Evolutionary conservation across 2,113 vertebrate genomes (phyloP).

Genomic region (Rhinoderma darwinii): DNA sequence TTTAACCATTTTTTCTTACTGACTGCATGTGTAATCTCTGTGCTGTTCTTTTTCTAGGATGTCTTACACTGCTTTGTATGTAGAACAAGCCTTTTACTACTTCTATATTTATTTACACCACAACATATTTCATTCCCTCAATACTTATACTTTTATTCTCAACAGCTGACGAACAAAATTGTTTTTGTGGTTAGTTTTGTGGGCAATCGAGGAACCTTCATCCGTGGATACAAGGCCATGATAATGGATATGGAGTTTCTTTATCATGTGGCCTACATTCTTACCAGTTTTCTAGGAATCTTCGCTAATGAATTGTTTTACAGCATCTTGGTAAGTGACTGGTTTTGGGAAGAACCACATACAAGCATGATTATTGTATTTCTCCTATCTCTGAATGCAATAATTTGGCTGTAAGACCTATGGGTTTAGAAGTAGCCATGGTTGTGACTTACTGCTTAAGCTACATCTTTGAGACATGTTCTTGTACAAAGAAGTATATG

Average conservation of each 20-base stretch:
- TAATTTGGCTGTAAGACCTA: background rate
- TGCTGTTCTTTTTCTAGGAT: background rate
- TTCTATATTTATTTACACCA: background rate
- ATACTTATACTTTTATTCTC: background rate
- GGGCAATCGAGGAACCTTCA: constrained; percentile 96
- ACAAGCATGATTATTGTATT: background rate
- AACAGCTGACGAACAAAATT: constrained; percentile 93
- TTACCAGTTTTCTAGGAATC: constrained; percentile 92
- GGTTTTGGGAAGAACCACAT: too few relatives aligned
- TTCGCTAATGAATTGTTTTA: constrained; percentile 96
- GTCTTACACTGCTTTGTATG: background rate
- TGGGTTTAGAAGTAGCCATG: background rate
- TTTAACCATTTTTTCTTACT: too few relatives aligned
- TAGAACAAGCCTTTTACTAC: background rate
- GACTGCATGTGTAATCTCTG: background rate
- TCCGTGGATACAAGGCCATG: constrained; percentile 95
- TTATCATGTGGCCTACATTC: constrained; percentile 92
- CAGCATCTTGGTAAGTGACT: constrained; percentile 87
- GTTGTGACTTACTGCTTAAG: background rate
- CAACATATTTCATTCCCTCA: background rate
- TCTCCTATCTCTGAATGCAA: background rate
- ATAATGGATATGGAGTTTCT: constrained; percentile 97
- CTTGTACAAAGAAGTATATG: background rate
- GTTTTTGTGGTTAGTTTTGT: constrained; percentile 98
- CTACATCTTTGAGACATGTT: background rate